Conservation (phyloP, 2,888 invertebrate species). For the Drosophila demipolita region DNA sequence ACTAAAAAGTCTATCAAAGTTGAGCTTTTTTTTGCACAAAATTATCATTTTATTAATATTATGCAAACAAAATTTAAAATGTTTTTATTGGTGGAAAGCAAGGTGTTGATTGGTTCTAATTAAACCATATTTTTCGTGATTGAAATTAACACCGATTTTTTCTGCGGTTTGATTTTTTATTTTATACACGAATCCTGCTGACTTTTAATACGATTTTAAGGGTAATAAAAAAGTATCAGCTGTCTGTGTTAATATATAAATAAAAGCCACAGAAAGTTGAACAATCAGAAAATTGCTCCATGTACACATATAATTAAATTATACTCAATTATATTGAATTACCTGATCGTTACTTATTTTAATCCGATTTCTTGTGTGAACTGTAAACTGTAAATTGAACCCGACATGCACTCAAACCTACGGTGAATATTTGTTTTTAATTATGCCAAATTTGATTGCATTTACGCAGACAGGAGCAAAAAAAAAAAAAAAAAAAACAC, state of each 20-base stretch:
- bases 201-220: not conserved
- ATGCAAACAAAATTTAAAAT: not conserved
- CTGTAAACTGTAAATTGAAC: not conserved
- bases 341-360: conserved; percentile 19
- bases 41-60: not conserved
- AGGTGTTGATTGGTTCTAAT: not conserved
- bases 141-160: not conserved
- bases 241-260: not conserved
- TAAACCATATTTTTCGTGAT: not conserved
- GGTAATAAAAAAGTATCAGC: not conserved
- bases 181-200: not conserved
- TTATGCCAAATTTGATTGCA: conserved; percentile 60
- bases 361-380: not conserved
- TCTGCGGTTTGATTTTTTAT: not conserved
- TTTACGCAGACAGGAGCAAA: conserved; percentile 32
- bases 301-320: not conserved
- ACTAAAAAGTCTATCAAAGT: not conserved
- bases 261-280: not conserved
- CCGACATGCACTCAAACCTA: not conserved
- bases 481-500: conserved; percentile 1
- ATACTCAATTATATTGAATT: not conserved
- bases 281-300: not conserved
- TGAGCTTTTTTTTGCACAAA: not conserved
- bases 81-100: not conserved
- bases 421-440: conserved; percentile 58